Percentiles rank a stretch among this genome's conserved stretches.
These are phyloP conservation scores for Yponomeuta sedellus DNA, from an alignment of 2,888 invertebrate genomes.

Conservation along the genomic window DNA sequence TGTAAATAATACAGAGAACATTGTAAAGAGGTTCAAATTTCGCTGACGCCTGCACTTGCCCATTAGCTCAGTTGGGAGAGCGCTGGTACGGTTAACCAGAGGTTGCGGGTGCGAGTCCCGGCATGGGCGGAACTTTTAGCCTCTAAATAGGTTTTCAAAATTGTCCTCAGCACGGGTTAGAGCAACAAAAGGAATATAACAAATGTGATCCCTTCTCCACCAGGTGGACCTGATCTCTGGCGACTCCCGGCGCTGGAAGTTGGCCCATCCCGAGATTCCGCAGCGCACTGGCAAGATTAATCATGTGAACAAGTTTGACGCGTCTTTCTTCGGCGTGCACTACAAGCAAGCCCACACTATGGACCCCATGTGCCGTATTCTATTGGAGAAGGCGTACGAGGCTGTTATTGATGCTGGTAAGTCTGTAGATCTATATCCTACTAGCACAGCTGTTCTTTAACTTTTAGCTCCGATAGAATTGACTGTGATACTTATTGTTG, in stretches of 20 bases:
- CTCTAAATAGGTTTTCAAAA: too few relatives aligned
- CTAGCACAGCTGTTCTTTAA: not conserved
- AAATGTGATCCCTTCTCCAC: not conserved
- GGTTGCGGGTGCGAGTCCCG: too few relatives aligned
- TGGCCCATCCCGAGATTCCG: conserved; percentile 84
- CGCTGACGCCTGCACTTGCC: too few relatives aligned
- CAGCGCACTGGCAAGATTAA: conserved; percentile 83
- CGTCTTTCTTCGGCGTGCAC: conserved; percentile 85
- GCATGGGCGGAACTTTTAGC: too few relatives aligned
- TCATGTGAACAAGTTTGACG: conserved; percentile 84
- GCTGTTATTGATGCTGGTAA: conserved; percentile 84
- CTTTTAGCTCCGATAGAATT: too few relatives aligned
- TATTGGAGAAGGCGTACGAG: conserved; percentile 87
- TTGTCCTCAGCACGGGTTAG: too few relatives aligned
- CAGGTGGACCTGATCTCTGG: conserved; percentile 89
- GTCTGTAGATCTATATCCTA: conserved; percentile 15
- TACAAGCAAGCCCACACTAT: conserved; percentile 85
- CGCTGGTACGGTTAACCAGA: too few relatives aligned
- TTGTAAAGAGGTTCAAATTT: too few relatives aligned
- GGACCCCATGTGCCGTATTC: conserved; percentile 86
- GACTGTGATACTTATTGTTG: too few relatives aligned
- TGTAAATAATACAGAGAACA: too few relatives aligned
- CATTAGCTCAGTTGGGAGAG: too few relatives aligned
- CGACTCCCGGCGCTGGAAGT: conserved; percentile 85
- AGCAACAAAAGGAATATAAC: too few relatives aligned